Conservation (phyloP, 2,888 invertebrate species). For the Machimus rusticus region DNA sequence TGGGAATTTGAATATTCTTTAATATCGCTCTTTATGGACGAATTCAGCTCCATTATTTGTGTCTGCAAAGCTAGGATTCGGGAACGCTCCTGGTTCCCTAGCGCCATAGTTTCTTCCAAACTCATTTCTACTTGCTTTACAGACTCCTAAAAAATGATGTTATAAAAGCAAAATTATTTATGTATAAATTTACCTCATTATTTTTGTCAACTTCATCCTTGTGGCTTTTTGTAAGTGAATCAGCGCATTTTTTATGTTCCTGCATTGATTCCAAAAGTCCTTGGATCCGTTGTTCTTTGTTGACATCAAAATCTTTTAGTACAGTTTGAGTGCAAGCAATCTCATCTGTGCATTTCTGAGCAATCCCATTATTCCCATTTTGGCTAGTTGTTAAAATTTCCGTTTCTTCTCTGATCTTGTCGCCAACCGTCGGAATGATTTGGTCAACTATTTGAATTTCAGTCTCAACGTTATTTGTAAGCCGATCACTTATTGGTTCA, state of each 20-base stretch:
- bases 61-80: slow-evolving; percentile 50
- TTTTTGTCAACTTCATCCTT: neutral
- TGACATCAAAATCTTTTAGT: neutral
- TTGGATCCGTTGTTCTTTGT: neutral
- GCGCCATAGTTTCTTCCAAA: neutral
- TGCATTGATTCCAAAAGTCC: neutral
- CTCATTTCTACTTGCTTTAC: neutral
- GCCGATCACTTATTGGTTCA: neutral
- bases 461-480: neutral
- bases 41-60: slow-evolving; percentile 56
- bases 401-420: neutral
- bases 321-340: neutral
- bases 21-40: slow-evolving; percentile 56
- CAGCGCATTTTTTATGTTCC: neutral
- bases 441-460: neutral
- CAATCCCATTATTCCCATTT: neutral
- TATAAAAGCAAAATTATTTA: neutral
- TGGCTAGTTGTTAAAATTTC: neutral
- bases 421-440: neutral
- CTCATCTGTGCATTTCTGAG: neutral
- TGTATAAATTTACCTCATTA: neutral
- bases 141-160: neutral
- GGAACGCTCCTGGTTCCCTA: neutral
- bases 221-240: neutral
- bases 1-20: slow-evolving; percentile 55